Evolutionary conservation across 2,888 invertebrate species (phyloP).

Genomic region (Cyclophora punctaria): DNA sequence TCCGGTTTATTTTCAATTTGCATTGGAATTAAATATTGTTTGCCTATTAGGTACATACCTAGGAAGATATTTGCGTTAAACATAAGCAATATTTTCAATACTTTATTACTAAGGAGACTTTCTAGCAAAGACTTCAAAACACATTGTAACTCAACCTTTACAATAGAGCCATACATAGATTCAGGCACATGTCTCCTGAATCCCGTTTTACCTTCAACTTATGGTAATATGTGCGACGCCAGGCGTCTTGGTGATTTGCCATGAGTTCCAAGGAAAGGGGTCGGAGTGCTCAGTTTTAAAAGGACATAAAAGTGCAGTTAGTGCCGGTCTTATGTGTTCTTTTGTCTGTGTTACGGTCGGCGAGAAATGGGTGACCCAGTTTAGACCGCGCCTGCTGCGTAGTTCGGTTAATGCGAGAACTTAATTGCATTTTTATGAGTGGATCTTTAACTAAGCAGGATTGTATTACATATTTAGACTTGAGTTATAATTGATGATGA

Average conservation of each 20-base stretch:
- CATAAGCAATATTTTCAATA: neutral
- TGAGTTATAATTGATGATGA: too few species aligned
- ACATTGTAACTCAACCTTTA: too few species aligned
- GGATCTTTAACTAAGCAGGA: constrained; percentile 21
- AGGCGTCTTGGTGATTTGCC: constrained; percentile 14
- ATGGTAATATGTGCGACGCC: constrained; percentile 12
- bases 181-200: too few species aligned
- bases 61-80: neutral
- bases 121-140: too few species aligned
- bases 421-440: constrained; percentile 52
- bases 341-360: constrained; percentile 34
- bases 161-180: too few species aligned
- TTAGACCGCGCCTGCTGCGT: constrained; percentile 55
- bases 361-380: constrained; percentile 70
- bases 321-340: constrained; percentile 38
- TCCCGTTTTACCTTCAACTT: constrained; percentile 24
- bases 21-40: too few species aligned
- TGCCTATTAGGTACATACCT: neutral
- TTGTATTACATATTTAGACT: constrained; percentile 10
- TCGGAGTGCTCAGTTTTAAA: constrained; percentile 41
- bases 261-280: constrained; percentile 39
- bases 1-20: too few species aligned
- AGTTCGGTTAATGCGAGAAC: constrained; percentile 35
- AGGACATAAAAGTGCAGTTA: constrained; percentile 39
- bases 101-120: too few species aligned